Conservation (phyloP, 2,888 invertebrate genomes). For the Periphyllus acericola region DNA sequence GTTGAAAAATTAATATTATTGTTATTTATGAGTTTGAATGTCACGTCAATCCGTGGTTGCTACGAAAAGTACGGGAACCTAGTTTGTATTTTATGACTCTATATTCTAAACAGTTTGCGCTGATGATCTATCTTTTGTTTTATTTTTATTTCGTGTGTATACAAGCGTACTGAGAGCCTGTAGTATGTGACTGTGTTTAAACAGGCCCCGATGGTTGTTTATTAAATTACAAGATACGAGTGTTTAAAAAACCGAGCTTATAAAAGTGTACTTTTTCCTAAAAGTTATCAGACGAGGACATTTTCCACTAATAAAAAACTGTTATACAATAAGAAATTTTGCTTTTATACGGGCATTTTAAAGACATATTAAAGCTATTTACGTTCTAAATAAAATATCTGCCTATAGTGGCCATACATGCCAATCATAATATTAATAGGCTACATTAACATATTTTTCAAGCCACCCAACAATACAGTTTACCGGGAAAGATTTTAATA, state of each 20-base stretch:
- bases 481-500: too few species aligned
- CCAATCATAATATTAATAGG: too few species aligned
- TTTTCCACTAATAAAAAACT: neutral
- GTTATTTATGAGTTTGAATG: constrained; percentile 11
- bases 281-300: neutral
- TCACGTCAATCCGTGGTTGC: neutral
- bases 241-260: neutral
- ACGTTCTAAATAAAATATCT: too few species aligned
- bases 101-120: neutral
- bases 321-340: neutral
- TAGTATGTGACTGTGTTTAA: neutral
- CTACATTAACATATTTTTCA: too few species aligned
- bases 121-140: neutral
- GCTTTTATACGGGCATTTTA: neutral
- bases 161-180: too few species aligned
- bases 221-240: neutral
- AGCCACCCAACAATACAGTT: too few species aligned
- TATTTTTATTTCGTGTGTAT: too few species aligned
- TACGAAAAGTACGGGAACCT: neutral
- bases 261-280: neutral
- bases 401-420: too few species aligned
- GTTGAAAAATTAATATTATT: constrained; percentile 19
- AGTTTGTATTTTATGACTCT: neutral
- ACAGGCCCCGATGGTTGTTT: neutral
- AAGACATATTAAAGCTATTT: neutral